Conservation (phyloP, 2,797 vertebrate genomes). For the Manis javanica region DNA sequence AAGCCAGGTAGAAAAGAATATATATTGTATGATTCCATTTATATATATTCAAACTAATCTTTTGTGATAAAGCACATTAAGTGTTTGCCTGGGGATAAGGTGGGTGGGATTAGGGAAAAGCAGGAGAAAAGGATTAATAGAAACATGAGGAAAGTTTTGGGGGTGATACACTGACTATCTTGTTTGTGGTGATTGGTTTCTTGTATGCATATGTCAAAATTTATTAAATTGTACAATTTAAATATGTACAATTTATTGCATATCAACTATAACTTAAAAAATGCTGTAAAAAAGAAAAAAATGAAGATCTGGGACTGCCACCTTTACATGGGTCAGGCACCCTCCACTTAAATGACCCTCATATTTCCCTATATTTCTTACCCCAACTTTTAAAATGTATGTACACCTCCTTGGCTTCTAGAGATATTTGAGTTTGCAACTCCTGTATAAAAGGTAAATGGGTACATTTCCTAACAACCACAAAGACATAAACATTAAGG, state of each 20-base stretch:
- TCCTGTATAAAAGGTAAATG: conserved; percentile 16
- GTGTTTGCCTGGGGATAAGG: not conserved
- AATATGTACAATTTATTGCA: not conserved
- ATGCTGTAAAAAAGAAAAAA: not conserved
- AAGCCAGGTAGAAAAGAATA: not conserved
- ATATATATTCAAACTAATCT: not conserved
- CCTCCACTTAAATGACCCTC: not conserved
- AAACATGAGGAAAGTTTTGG: not conserved
- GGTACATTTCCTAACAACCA: not conserved
- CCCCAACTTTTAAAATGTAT: not conserved
- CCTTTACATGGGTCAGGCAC: not conserved
- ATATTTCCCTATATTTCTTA: not conserved
- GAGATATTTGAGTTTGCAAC: not conserved
- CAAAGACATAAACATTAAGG: not conserved
- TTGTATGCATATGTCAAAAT: not conserved
- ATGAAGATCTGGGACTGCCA: not conserved
- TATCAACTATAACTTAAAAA: not conserved
- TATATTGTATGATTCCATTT: not conserved
- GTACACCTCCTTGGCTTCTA: not conserved
- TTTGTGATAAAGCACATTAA: not conserved
- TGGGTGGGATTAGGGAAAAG: not conserved
- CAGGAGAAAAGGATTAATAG: not conserved
- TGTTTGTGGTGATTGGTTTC: not conserved
- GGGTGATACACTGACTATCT: not conserved
- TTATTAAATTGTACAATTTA: not conserved